phyloP scores from a whole-genome alignment of 1,140 invertebrate genomes.

The Bombus pyrosoma region DNA sequence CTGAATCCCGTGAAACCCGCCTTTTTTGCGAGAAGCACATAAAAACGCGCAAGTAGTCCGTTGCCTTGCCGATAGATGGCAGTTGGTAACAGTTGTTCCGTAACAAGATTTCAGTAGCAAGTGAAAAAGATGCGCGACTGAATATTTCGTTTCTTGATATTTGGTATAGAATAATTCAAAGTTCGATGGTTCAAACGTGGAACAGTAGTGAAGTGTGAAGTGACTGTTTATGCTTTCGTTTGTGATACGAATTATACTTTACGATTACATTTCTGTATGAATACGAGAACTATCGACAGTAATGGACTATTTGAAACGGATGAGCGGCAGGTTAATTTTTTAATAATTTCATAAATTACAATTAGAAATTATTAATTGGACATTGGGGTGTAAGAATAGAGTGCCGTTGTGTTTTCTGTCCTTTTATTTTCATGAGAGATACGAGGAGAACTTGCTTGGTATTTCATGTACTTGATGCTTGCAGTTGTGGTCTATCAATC shows the following conservation, averaged over 20 bases:
- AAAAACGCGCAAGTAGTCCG: conserved; percentile 76
- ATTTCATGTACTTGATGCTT: neutral
- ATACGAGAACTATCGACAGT: neutral
- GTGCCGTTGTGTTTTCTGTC: neutral
- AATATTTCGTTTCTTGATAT: neutral
- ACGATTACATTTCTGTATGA: too few species aligned
- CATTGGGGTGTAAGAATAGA: neutral
- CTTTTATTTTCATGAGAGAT: neutral
- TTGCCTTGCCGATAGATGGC: conserved; percentile 78
- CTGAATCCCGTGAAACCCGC: conserved; percentile 62
- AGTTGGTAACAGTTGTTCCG: conserved; percentile 55
- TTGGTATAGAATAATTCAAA: neutral
- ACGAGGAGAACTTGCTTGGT: neutral
- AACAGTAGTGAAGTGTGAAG: neutral
- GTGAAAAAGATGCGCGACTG: neutral
- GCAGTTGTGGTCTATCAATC: neutral
- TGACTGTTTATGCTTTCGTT: neutral
- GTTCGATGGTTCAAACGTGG: neutral
- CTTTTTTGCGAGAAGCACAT: conserved; percentile 73
- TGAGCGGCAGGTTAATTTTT: neutral
- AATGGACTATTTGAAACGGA: neutral
- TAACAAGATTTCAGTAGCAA: neutral
- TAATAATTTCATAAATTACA: neutral
- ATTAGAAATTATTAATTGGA: neutral
- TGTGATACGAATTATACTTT: neutral